Percentiles rank a stretch among this genome's conserved stretches.
Evolutionary conservation across 2,888 invertebrate species (phyloP).

Genomic region (Auanema sp.): DNA sequence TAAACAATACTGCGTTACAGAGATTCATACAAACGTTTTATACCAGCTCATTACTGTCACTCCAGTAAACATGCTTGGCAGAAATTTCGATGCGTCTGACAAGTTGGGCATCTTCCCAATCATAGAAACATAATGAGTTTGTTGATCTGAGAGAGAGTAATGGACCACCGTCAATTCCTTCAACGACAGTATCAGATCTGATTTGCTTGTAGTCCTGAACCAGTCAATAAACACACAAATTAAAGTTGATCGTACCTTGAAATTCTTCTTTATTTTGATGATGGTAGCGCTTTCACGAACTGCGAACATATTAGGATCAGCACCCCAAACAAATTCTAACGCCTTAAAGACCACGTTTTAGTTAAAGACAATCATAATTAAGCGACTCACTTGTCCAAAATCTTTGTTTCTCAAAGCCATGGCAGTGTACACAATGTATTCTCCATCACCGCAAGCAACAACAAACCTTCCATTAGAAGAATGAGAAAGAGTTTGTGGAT

Average conservation of each 20-base stretch:
- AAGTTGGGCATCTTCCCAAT: constrained; percentile 91
- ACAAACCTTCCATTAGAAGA: constrained; percentile 88
- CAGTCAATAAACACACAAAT: neutral
- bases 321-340: constrained; percentile 98
- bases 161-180: constrained; percentile 81
- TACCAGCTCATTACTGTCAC: constrained; percentile 90
- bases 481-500: constrained; percentile 95
- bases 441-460: constrained; percentile 98
- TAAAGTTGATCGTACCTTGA: constrained; percentile 71
- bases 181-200: constrained; percentile 85
- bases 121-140: constrained; percentile 79
- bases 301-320: constrained; percentile 85
- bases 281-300: constrained; percentile 83
- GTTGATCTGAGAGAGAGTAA: constrained; percentile 72
- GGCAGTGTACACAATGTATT: constrained; percentile 98
- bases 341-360: constrained; percentile 20
- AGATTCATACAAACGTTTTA: too few relatives aligned
- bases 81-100: constrained; percentile 92
- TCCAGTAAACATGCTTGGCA: constrained; percentile 88
- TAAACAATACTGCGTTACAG: too few relatives aligned
- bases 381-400: constrained; percentile 73
- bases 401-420: constrained; percentile 98
- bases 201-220: constrained; percentile 68
- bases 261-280: constrained; percentile 93
- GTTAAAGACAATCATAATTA: neutral